These are phyloP conservation scores for Iguana delicatissima DNA, from an alignment of 2,797 vertebrate species.

Conservation along the genomic window DNA sequence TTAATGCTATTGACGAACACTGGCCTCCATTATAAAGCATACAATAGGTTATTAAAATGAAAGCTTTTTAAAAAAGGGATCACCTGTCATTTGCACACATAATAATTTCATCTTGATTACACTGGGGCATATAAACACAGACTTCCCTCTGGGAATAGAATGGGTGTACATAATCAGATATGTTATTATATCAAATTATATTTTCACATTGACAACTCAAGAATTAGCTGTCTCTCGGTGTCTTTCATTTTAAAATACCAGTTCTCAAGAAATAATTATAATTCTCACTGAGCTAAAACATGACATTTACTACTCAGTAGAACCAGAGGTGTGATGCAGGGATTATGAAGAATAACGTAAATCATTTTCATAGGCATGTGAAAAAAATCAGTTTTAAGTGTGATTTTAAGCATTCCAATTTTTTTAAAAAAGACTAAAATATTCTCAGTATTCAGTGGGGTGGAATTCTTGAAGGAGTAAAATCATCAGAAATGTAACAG, in stretches of 20 bases:
- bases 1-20: conserved; percentile 19
- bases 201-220: conserved; percentile 14
- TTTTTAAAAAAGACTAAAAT: neutral
- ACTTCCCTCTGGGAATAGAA: conserved; percentile 24
- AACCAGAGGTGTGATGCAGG: conserved; percentile 7
- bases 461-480: neutral
- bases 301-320: conserved; percentile 1
- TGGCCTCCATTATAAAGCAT: neutral
- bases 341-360: conserved; percentile 23
- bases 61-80: neutral
- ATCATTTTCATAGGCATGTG: neutral
- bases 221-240: conserved; percentile 23
- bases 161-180: conserved; percentile 24
- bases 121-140: conserved; percentile 29
- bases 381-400: conserved; percentile 6
- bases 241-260: conserved; percentile 41
- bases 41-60: conserved; percentile 48
- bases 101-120: conserved; percentile 50
- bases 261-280: conserved; percentile 38
- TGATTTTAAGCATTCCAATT: neutral
- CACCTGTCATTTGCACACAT: neutral
- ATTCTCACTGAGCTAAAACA: conserved; percentile 30
- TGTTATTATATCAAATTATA: neutral
- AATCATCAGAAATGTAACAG: neutral
- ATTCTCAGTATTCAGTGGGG: neutral